phyloP scores from a whole-genome alignment of 2,888 invertebrate species.

The Sepiola atlantica region DNA sequence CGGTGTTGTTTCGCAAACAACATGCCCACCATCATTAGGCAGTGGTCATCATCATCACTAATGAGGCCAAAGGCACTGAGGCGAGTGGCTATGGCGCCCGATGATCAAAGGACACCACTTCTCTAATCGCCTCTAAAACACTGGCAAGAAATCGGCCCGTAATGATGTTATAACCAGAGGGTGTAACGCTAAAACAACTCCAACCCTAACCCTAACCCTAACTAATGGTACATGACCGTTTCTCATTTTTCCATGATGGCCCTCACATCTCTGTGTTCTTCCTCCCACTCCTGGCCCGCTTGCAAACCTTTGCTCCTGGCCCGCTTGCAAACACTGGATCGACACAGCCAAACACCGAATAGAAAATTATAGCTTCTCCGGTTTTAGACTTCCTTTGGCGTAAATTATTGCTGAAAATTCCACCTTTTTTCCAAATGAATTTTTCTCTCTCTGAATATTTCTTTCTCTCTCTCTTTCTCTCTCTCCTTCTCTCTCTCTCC shows the following conservation, averaged over 20 bases:
- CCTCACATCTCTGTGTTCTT: background rate
- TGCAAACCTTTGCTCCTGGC: background rate
- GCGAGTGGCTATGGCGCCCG: conserved; percentile 6
- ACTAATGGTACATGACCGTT: conserved; percentile 11
- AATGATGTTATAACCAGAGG: conserved; percentile 1
- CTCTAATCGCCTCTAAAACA: conserved; percentile 13
- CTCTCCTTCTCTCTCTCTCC: background rate
- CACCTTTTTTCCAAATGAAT: background rate
- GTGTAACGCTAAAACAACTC: background rate
- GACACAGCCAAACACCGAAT: conserved; percentile 18
- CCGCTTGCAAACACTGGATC: background rate
- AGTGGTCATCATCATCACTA: conserved; percentile 20
- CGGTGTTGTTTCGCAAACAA: conserved; percentile 13
- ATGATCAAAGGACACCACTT: conserved; percentile 19
- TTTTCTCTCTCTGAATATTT: too few relatives aligned
- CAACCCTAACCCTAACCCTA: background rate
- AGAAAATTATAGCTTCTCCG: conserved; percentile 32
- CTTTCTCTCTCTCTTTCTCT: background rate
- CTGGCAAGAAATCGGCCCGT: conserved; percentile 21
- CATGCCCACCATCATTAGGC: conserved; percentile 32
- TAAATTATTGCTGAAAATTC: background rate
- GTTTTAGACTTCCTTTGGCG: background rate
- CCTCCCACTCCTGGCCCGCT: background rate
- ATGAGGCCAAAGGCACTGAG: background rate
- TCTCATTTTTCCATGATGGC: background rate